A percentile compares a stretch with the other conserved stretches of the same genome.
These are phyloP conservation scores for Echeneis naucrates DNA, from an alignment of 2,797 vertebrate species.

Conservation along the genomic window DNA sequence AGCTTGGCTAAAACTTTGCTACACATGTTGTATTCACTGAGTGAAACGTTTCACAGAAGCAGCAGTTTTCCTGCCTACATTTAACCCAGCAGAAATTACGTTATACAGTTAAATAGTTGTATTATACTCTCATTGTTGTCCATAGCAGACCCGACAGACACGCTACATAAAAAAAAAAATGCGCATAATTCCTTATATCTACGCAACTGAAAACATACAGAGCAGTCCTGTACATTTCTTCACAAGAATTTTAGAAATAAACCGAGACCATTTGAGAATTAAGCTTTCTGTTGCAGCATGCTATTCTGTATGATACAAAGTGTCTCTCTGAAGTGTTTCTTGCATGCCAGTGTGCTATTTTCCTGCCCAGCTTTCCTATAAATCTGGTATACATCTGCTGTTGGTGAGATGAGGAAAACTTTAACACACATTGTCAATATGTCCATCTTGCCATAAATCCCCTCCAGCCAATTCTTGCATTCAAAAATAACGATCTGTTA, in stretches of 20 bases:
- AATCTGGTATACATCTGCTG: constrained; percentile 29
- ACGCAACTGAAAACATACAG: not conserved
- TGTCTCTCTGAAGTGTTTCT: constrained; percentile 11
- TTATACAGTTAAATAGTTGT: constrained; percentile 37
- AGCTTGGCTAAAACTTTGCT: not conserved
- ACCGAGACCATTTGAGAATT: not conserved
- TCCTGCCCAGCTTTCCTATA: not conserved
- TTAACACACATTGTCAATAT: constrained; percentile 21
- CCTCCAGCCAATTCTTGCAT: constrained; percentile 13
- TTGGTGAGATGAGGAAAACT: constrained; percentile 8
- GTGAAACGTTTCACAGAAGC: constrained; percentile 4
- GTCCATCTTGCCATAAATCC: constrained; percentile 7
- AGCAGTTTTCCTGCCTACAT: constrained; percentile 26
- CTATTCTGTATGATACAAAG: not conserved
- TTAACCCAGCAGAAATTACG: constrained; percentile 38
- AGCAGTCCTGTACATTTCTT: not conserved
- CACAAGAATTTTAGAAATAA: not conserved
- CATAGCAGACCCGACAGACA: no score
- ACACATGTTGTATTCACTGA: not conserved
- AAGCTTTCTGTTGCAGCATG: not conserved
- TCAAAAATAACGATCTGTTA: constrained; percentile 37
- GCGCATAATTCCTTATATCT: not conserved
- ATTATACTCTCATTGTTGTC: constrained; percentile 26
- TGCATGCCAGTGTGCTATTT: constrained; percentile 5
- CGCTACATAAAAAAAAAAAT: no score